Evolutionary conservation across 2,113 vertebrate species (phyloP).

Genomic region (Apeltes quadracus): DNA sequence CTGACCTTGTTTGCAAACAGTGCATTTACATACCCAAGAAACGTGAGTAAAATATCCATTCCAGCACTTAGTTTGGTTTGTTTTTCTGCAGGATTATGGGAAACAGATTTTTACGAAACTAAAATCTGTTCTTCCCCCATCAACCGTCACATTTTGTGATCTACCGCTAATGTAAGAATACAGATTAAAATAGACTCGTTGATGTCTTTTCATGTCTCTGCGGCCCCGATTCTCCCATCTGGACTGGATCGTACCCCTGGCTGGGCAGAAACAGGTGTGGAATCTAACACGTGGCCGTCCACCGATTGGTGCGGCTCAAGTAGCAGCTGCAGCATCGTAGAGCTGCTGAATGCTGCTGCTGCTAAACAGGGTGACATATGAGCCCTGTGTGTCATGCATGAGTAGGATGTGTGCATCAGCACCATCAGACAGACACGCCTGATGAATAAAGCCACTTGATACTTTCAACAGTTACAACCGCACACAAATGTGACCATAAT

Average conservation of each 20-base stretch:
- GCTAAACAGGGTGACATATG: neutral
- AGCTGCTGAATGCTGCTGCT: conserved; percentile 16
- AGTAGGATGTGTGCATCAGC: conserved; percentile 39
- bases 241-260: conserved; percentile 1
- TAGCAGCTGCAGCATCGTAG: conserved; percentile 21
- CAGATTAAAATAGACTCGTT: neutral
- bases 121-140: neutral
- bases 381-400: conserved; percentile 6
- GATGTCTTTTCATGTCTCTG: neutral
- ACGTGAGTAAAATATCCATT: neutral
- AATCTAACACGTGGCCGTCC: conserved; percentile 31
- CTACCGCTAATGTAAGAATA: neutral
- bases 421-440: neutral
- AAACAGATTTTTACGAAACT: neutral
- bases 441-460: conserved; percentile 3
- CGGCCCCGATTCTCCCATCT: conserved; percentile 7
- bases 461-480: neutral
- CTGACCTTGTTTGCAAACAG: neutral
- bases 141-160: neutral
- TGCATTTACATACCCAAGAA: neutral
- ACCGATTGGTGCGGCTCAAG: conserved; percentile 35
- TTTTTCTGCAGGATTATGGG: neutral
- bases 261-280: conserved; percentile 43
- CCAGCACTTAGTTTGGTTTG: neutral
- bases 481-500: neutral